phyloP scores from a whole-genome alignment of 1,140 invertebrate genomes.

The Homarus americanus region DNA sequence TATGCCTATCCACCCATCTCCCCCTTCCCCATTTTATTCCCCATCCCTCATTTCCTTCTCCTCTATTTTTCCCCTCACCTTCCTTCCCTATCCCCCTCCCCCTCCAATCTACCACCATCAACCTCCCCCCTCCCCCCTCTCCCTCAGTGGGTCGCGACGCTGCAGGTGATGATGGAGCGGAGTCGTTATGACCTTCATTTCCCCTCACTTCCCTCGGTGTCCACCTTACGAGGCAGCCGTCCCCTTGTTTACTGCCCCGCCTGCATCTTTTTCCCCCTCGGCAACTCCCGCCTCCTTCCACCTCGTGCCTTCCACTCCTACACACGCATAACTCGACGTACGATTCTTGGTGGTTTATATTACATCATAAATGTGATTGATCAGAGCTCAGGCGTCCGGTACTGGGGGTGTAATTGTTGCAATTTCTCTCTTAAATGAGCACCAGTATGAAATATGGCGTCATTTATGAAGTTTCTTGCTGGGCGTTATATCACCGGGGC shows the following conservation, averaged over 20 bases:
- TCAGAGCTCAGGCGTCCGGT: constrained; percentile 4
- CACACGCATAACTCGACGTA: not conserved
- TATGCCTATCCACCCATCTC: too few species aligned
- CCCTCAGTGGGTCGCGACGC: constrained; percentile 35
- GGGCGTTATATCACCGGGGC: constrained; percentile 39
- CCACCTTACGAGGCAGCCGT: constrained; percentile 45
- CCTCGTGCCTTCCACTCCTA: too few species aligned
- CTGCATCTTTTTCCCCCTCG: not conserved
- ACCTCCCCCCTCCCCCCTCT: not conserved
- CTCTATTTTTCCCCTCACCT: not conserved
- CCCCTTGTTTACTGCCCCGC: constrained; percentile 21
- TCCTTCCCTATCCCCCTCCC: not conserved
- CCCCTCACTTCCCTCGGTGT: constrained; percentile 43
- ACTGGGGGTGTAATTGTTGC: constrained; percentile 47
- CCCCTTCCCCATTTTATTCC: not conserved
- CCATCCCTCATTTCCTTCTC: not conserved
- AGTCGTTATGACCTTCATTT: constrained; percentile 59
- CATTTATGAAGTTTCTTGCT: constrained; percentile 60
- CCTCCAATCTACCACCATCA: too few species aligned
- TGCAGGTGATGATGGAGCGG: constrained; percentile 57
- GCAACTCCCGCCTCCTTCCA: too few species aligned
- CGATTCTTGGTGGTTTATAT: constrained; percentile 23
- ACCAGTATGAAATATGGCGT: constrained; percentile 23
- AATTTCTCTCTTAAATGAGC: constrained; percentile 64
- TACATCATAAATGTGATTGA: constrained; percentile 54